phyloP scores from a whole-genome alignment of 2,888 invertebrate species.

The Nemoura dubitans region DNA sequence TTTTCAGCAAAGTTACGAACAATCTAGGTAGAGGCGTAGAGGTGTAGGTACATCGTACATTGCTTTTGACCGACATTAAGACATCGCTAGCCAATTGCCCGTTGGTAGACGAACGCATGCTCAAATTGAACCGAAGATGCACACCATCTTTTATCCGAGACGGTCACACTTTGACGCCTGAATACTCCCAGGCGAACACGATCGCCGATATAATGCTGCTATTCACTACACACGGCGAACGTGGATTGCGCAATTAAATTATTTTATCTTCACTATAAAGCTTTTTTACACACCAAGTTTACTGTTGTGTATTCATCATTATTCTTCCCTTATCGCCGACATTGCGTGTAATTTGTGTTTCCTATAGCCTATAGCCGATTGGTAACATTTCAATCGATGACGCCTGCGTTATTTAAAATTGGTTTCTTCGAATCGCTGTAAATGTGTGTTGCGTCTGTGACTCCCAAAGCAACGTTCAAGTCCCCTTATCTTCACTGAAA shows the following conservation, averaged over 20 bases:
- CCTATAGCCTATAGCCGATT: no score
- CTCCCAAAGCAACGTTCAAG: not conserved
- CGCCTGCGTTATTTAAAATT: not conserved
- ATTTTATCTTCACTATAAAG: no score
- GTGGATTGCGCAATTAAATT: no score
- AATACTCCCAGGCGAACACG: not conserved
- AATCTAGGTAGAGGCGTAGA: not conserved
- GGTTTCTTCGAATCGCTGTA: not conserved
- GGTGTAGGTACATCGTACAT: no score
- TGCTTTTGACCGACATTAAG: conserved; percentile 20
- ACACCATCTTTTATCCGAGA: not conserved
- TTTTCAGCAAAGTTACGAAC: not conserved
- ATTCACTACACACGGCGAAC: no score
- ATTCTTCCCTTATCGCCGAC: no score
- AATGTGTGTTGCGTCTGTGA: not conserved
- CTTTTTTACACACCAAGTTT: no score
- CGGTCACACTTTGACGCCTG: not conserved
- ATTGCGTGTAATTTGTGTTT: no score
- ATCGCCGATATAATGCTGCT: not conserved
- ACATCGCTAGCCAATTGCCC: no score
- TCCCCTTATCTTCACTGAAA: not conserved
- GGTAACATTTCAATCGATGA: not conserved
- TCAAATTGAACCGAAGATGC: not conserved
- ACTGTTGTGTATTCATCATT: no score
- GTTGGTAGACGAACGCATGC: no score